phyloP scores from a whole-genome alignment of 2,113 vertebrate genomes.

The Oenanthe oenanthe region DNA sequence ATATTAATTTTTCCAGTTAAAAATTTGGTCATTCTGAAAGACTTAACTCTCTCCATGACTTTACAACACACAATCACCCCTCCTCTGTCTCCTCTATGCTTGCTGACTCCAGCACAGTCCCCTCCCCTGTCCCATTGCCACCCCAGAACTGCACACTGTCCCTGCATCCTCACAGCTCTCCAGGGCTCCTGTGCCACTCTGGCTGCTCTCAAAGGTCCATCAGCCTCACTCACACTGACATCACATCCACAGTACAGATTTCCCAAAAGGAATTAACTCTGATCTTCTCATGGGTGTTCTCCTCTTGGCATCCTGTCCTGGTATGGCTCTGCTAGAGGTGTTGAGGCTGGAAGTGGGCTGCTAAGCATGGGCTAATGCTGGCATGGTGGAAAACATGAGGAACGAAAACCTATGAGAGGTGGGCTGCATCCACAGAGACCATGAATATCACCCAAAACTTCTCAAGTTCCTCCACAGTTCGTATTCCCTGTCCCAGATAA shows the following conservation, averaged over 20 bases:
- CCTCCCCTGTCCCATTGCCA: neutral
- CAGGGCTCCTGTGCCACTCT: neutral
- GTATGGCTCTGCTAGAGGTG: neutral
- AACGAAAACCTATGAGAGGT: neutral
- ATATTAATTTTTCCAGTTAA: neutral
- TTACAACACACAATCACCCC: neutral
- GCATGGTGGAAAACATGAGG: neutral
- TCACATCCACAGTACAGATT: neutral
- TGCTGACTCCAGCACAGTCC: neutral
- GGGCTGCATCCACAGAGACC: neutral
- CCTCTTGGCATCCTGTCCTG: neutral
- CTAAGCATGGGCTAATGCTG: neutral
- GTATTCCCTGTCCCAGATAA: neutral
- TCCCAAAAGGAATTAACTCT: neutral
- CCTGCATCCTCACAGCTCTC: neutral
- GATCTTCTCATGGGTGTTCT: neutral
- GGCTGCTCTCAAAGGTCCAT: neutral
- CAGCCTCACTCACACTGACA: neutral
- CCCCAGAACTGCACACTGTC: neutral
- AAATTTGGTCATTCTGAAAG: neutral
- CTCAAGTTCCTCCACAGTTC: neutral
- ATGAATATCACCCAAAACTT: neutral
- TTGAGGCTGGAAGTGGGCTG: neutral
- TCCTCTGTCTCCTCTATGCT: neutral
- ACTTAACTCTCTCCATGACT: neutral